These are phyloP conservation scores for Thecophora atra DNA, from an alignment of 2,888 invertebrate species.

Conservation along the genomic window DNA sequence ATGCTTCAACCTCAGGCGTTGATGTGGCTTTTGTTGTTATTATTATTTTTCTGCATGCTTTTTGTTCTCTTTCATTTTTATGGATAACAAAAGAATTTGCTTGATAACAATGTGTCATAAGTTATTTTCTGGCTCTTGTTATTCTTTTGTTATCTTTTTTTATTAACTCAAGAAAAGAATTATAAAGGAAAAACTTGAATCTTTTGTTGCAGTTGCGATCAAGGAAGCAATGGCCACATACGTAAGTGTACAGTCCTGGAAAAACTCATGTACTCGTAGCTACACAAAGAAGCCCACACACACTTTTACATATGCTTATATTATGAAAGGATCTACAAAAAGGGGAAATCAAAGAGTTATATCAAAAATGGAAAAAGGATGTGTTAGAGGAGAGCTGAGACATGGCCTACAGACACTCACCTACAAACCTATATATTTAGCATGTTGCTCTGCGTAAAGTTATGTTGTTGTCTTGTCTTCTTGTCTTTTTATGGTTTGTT, in stretches of 20 bases:
- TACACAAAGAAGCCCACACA: neutral
- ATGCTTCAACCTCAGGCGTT: neutral
- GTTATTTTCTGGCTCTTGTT: neutral
- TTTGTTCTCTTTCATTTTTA: neutral
- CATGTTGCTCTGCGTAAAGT: no score
- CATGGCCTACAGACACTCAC: no score
- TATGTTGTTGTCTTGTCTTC: no score
- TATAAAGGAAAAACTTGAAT: neutral
- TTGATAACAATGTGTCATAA: conserved; percentile 1
- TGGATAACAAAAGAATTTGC: conserved; percentile 13
- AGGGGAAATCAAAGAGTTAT: no score
- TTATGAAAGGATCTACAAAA: no score
- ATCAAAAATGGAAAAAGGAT: no score
- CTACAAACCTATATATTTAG: no score
- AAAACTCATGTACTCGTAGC: no score
- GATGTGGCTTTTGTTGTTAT: neutral
- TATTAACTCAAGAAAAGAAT: conserved; percentile 1
- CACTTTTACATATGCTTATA: neutral
- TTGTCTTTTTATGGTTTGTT: no score
- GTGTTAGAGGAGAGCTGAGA: no score
- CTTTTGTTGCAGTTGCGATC: conserved; percentile 24
- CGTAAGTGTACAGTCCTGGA: no score
- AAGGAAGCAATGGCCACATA: conserved; percentile 3
- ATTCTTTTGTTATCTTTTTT: neutral
- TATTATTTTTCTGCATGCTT: neutral